Conservation (phyloP, 2,113 vertebrate species). For the Arenaria interpres region DNA sequence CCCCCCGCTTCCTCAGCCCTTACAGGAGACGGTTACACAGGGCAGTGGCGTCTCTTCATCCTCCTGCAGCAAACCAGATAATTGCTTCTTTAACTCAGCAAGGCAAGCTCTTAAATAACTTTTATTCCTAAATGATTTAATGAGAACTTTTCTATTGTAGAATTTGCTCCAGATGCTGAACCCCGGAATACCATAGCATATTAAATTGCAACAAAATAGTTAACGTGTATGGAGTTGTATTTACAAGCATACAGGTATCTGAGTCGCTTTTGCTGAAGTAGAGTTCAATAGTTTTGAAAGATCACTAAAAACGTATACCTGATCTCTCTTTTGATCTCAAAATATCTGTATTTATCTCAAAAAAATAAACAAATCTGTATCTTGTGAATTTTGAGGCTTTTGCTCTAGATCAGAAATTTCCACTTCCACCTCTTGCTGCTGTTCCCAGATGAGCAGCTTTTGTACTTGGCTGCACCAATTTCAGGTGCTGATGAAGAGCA, state of each 20-base stretch:
- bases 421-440: not conserved
- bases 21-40: rapidly evolving
- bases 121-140: not conserved
- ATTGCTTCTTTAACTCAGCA: not conserved
- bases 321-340: not conserved
- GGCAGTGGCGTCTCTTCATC: not conserved
- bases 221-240: rapidly evolving
- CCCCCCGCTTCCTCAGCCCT: not conserved
- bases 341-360: not conserved
- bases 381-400: rapidly evolving
- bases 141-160: rapidly evolving
- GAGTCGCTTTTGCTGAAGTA: not conserved
- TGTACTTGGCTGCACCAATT: not conserved
- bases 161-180: not conserved
- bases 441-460: not conserved
- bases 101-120: not conserved
- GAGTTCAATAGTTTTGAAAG: not conserved
- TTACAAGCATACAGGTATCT: not conserved
- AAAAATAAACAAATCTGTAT: not conserved
- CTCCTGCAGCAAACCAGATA: not conserved
- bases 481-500: rapidly evolving
- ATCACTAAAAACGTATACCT: not conserved
- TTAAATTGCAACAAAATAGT: not conserved
- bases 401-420: not conserved
- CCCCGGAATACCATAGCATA: not conserved